Evolutionary conservation across 2,888 invertebrate genomes (phyloP).

Genomic region (Balanococcus diminutus): DNA sequence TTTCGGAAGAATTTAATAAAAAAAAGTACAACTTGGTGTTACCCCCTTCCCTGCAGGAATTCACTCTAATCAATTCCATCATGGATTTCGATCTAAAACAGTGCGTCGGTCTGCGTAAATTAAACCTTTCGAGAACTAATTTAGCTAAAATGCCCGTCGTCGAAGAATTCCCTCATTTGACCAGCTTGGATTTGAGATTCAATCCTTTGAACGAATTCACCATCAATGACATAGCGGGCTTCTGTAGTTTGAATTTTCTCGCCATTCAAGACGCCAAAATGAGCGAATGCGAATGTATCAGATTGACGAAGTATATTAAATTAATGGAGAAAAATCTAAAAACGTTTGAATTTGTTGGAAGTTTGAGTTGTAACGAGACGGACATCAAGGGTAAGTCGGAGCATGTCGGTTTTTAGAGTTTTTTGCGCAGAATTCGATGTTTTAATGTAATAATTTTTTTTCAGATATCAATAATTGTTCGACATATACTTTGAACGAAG

Average conservation of each 20-base stretch:
- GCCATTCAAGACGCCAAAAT: neutral
- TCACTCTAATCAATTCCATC: neutral
- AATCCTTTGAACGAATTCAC: neutral
- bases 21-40: neutral
- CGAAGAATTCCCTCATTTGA: neutral
- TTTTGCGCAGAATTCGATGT: too few species aligned
- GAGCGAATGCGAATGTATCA: neutral
- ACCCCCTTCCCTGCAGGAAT: neutral
- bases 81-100: neutral
- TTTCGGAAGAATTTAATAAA: neutral
- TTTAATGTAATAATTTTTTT: too few species aligned
- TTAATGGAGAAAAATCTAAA: neutral
- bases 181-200: neutral
- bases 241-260: neutral
- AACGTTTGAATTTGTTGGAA: neutral
- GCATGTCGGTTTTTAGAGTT: neutral
- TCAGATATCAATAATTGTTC: neutral
- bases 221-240: neutral
- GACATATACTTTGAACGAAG: neutral
- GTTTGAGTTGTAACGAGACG: neutral
- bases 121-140: neutral
- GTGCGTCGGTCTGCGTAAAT: neutral
- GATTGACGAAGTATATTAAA: neutral
- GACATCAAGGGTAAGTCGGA: neutral
- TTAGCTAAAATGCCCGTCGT: neutral